These are phyloP conservation scores for Coleophora flavipennella DNA, from an alignment of 2,888 invertebrate species.

Conservation along the genomic window DNA sequence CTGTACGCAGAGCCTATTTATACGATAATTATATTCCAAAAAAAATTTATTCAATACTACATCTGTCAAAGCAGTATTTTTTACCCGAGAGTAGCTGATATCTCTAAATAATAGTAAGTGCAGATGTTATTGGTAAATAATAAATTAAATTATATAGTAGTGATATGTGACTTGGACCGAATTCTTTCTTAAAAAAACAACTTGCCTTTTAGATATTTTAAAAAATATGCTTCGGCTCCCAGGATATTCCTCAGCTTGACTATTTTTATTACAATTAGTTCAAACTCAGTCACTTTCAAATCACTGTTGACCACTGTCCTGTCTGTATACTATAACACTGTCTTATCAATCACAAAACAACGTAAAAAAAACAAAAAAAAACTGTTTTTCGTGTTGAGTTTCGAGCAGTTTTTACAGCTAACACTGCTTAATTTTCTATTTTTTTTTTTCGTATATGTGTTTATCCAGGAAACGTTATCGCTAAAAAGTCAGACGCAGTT, in stretches of 20 bases:
- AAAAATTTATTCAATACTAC: too few relatives aligned
- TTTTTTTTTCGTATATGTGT: background rate
- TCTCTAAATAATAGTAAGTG: too few relatives aligned
- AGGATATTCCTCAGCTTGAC: conserved; percentile 64
- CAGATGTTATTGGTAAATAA: too few relatives aligned
- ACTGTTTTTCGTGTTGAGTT: conserved; percentile 10
- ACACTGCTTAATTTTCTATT: background rate
- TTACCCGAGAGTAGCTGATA: too few relatives aligned
- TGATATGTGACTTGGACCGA: conserved; percentile 48
- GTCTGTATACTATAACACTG: too few relatives aligned
- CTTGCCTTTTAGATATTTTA: conserved; percentile 67
- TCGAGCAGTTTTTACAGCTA: background rate
- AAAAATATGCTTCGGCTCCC: conserved; percentile 52
- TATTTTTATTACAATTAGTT: conserved; percentile 31
- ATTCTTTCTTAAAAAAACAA: conserved; percentile 21
- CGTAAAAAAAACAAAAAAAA: conserved; percentile 20
- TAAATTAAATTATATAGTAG: too few relatives aligned
- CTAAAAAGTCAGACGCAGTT: conserved; percentile 53
- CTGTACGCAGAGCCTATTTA: too few relatives aligned
- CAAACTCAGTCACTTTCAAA: conserved; percentile 43
- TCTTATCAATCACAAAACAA: conserved; percentile 22
- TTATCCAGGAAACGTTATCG: conserved; percentile 26
- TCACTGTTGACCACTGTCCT: conserved; percentile 51
- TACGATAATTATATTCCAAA: too few relatives aligned
- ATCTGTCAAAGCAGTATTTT: too few relatives aligned